Base-by-base conservation (phyloP, 1,140 invertebrate species). In the Pseudomyrmex dendroicus region DNA sequence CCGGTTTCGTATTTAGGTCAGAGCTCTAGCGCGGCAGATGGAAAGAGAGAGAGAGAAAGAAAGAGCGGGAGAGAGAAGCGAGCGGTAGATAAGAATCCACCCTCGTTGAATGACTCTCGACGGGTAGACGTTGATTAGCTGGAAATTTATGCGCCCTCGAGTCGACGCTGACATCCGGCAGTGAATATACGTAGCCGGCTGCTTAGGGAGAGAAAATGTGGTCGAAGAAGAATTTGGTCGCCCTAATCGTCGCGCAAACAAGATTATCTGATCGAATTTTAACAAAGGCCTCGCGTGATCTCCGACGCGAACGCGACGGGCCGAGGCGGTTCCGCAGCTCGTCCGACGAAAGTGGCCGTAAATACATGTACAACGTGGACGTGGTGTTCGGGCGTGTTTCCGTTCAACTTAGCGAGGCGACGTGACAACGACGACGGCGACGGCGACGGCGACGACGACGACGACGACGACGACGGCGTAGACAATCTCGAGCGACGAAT, bases 241-340 rank as follows among this genome's bases (percentile, higher is more conserved):
- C 63, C 82, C 76, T 93, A 91, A 93, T 93, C 91, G 90, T 63
- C 83, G 82, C 89, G 88, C 91, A 93, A 92, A 93, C 91, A 91
- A 90, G 88, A 93, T 92, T 93, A 94, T 94, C 91, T 90, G 92
- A 94, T 94, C 87, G 92, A 93, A 93, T 91, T 93, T 93, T 92
- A 93, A 94, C 92, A 91, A 86, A 73, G 68, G 73, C 67, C 84
- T 93, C 86, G 92, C 92, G 92, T 92, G 91, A 90, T 87, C 73
- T 62, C 15, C 54, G 83, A 61, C 20, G 12, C 63, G 64, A 66
- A n/a, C 52, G 59, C 61, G 64, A 87, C 84, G 64, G 68, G 61
- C 35, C 52, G 52, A 56, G 25, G 25, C 76, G 22, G 17, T 52
- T 46, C 52, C 20, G 15, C 5, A 35, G 35, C 25, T 52, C 3